Evolutionary conservation across 2,888 invertebrate species (phyloP).

Genomic region (Agrotis clavis): DNA sequence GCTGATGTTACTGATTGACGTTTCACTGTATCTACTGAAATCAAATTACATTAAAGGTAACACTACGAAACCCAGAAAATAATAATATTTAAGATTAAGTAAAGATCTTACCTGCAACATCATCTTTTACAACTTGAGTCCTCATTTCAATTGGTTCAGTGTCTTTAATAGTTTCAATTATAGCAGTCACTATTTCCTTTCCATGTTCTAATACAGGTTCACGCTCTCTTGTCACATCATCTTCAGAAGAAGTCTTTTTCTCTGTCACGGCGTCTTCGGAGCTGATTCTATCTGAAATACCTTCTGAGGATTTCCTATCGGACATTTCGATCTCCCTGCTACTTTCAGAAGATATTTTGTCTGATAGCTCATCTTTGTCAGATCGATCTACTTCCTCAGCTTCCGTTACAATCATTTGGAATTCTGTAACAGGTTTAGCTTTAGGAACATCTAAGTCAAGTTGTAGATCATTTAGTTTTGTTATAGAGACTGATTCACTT

Average conservation of each 20-base stretch:
- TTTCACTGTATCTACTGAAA: slow-evolving; percentile 79
- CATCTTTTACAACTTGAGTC: slow-evolving; percentile 73
- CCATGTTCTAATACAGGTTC: slow-evolving; percentile 67
- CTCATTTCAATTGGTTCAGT: slow-evolving; percentile 72
- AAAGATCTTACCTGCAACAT: slow-evolving; percentile 70
- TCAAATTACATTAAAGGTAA: background rate
- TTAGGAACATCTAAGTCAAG: slow-evolving; percentile 76
- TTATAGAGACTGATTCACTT: slow-evolving; percentile 87
- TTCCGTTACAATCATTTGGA: slow-evolving; percentile 88
- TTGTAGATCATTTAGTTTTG: slow-evolving; percentile 85
- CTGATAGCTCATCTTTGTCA: slow-evolving; percentile 87
- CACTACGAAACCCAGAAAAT: background rate
- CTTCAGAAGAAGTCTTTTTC: slow-evolving; percentile 89
- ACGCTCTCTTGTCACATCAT: slow-evolving; percentile 78
- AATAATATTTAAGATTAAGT: background rate
- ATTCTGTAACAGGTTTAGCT: slow-evolving; percentile 80
- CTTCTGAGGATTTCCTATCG: slow-evolving; percentile 88
- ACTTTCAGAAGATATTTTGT: slow-evolving; percentile 90
- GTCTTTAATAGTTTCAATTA: slow-evolving; percentile 68
- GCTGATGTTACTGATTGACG: slow-evolving; percentile 88
- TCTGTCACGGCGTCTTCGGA: slow-evolving; percentile 90
- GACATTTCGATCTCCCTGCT: slow-evolving; percentile 89
- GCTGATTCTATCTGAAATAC: slow-evolving; percentile 88
- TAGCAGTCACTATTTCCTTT: slow-evolving; percentile 67
- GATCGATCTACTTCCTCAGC: slow-evolving; percentile 87